Evolutionary conservation across 2,797 vertebrate species (phyloP), one percentile per base, ranked within the genome.

Genomic region (Lacerta agilis): DNA sequence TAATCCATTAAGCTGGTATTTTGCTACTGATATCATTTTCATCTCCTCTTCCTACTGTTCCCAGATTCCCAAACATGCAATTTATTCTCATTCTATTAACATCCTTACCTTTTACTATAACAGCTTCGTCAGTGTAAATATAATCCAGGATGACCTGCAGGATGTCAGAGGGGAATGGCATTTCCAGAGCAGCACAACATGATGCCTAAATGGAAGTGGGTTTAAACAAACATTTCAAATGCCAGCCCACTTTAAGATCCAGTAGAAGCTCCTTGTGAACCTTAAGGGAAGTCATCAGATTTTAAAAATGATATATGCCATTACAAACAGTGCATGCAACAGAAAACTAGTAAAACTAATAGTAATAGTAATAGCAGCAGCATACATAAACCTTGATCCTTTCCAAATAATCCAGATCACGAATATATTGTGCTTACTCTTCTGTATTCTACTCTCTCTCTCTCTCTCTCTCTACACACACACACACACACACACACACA

Each of bases 121-220:
- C 95, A 91, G 98, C 98, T 96, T 99, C 98, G 91, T 99, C 98
- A 6, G 98, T 98, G 94, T 99, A 99, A 93, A 99, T 96, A 92
- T 99, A 99, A 96, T 99, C 98, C 41, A 99, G 95, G 91, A 99
- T 97, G 95, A 98, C 98, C 92, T 98, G 97, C 66, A 99, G 96
- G 83, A 98, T 97, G 78, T 99, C 98, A 80, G 98, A 98, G 95
- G 97, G 97, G 41, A 98, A 98, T 10, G 98, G 98, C 98, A 99
- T 98, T 93, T 98, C 98, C 87, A 99, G 96, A 89, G 98, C 98
- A 95, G 97, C 97, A 95, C 98, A 98, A 87, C 97, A 97, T 38
- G 98, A 98, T 90, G 98, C 98, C 98, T 99, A 95, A 91, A 93
- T 0, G 83, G 18, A 94, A 86, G 79, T 76, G 9, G 29, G 89